These are phyloP conservation scores for Desmodus rotundus DNA, from an alignment of 2,113 vertebrate genomes.

Conservation along the genomic window DNA sequence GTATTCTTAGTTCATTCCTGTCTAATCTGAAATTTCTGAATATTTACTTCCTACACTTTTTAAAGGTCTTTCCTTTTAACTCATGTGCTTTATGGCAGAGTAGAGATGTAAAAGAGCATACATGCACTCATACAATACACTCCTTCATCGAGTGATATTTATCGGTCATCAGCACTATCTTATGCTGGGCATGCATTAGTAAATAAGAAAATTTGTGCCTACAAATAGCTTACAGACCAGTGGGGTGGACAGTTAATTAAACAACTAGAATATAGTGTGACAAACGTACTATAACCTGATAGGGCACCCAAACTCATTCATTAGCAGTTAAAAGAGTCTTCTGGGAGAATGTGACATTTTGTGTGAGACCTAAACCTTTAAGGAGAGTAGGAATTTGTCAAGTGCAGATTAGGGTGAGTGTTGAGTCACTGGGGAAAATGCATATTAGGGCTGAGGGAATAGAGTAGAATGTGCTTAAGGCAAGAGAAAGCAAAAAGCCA, in stretches of 20 bases:
- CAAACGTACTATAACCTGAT: background rate
- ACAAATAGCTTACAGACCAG: background rate
- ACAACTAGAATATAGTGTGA: background rate
- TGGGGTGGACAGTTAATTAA: background rate
- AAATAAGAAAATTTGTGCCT: background rate
- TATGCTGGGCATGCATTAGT: background rate
- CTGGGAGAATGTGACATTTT: background rate
- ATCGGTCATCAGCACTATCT: background rate
- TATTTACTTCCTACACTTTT: background rate
- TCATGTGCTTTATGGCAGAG: background rate
- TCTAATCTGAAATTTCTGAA: background rate
- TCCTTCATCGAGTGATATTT: background rate
- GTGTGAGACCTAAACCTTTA: background rate
- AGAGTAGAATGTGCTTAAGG: background rate
- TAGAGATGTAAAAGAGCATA: background rate
- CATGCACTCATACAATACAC: background rate
- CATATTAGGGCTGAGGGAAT: background rate
- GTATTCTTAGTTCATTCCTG: background rate
- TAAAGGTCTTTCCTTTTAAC: background rate
- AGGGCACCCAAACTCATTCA: background rate
- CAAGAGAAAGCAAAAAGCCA: constrained; percentile 5
- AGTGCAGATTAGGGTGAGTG: background rate
- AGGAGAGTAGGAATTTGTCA: background rate
- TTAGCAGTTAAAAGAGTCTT: background rate
- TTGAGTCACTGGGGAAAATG: background rate